These are phyloP conservation scores for Adrianichthys oophorus DNA, from an alignment of 2,797 vertebrate genomes.

Conservation along the genomic window DNA sequence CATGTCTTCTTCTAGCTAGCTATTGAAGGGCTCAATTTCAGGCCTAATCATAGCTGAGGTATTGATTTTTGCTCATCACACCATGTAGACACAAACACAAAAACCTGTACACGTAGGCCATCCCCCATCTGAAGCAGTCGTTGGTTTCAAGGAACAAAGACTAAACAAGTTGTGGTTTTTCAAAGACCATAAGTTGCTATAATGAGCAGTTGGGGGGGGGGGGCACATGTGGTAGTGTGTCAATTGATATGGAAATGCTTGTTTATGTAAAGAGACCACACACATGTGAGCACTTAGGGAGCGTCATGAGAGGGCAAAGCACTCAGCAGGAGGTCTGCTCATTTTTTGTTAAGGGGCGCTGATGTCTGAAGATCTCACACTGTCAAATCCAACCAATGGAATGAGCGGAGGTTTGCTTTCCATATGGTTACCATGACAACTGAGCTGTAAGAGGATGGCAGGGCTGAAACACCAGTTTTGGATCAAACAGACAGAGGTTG, in stretches of 20 bases:
- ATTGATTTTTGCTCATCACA: conserved; percentile 62
- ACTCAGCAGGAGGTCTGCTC: conserved; percentile 61
- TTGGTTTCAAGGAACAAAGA: conserved; percentile 67
- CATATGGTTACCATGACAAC: conserved; percentile 78
- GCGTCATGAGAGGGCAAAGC: conserved; percentile 50
- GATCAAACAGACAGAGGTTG: conserved; percentile 56
- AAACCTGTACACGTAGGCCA: conserved; percentile 30
- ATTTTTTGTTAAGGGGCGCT: conserved; percentile 58
- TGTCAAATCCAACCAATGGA: conserved; percentile 53
- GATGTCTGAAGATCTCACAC: conserved; percentile 74
- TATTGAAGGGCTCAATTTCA: conserved; percentile 35
- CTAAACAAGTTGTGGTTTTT: conserved; percentile 57
- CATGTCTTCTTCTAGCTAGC: conserved; percentile 36
- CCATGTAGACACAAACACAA: conserved; percentile 45
- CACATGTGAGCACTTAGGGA: conserved; percentile 59
- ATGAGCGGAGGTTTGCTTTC: conserved; percentile 55
- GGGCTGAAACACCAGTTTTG: conserved; percentile 61
- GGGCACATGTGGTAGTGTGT: conserved; percentile 62
- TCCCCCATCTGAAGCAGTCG: conserved; percentile 37
- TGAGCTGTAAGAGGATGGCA: conserved; percentile 56
- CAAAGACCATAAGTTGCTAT: conserved; percentile 66
- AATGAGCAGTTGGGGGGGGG: conserved; percentile 58
- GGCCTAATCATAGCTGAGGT: conserved; percentile 46
- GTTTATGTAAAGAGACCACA: conserved; percentile 70
- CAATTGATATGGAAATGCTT: conserved; percentile 76